A percentile compares a stretch with the other conserved stretches of the same genome.
Evolutionary conservation across 2,113 vertebrate genomes (phyloP).

Genomic region (Chaenocephalus aceratus): DNA sequence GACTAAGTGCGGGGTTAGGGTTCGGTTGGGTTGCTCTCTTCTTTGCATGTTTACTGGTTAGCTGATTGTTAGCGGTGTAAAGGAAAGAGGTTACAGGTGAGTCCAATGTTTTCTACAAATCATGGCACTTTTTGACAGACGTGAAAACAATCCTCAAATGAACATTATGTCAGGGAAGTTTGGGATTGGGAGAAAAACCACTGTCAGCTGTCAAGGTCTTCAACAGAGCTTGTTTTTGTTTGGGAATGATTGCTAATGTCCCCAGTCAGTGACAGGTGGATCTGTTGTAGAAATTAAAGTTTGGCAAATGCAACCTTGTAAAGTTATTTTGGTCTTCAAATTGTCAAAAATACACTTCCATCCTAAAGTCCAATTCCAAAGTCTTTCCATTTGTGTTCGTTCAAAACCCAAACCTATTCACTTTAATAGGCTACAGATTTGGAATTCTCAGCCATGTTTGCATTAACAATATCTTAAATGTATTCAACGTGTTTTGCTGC

Average conservation of each 20-base stretch:
- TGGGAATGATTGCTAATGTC: background rate
- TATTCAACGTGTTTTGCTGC: too few relatives aligned
- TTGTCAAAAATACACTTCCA: too few relatives aligned
- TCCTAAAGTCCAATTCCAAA: too few relatives aligned
- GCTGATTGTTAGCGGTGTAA: background rate
- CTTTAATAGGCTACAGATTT: too few relatives aligned
- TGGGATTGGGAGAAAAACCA: slow-evolving; percentile 1
- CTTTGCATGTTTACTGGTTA: slow-evolving; percentile 5
- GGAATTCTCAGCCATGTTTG: too few relatives aligned
- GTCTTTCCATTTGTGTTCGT: too few relatives aligned
- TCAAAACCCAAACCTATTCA: too few relatives aligned
- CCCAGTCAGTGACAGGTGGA: background rate
- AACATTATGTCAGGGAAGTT: slow-evolving; percentile 7
- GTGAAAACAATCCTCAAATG: background rate
- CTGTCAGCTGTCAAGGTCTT: slow-evolving; percentile 42
- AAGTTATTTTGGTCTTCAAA: background rate
- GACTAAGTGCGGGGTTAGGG: slow-evolving; percentile 43
- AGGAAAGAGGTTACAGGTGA: background rate
- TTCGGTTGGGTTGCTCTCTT: slow-evolving; percentile 7
- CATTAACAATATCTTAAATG: too few relatives aligned
- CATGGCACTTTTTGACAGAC: background rate
- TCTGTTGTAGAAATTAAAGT: background rate
- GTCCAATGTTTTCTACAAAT: background rate
- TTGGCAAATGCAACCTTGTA: background rate
- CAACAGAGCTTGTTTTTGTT: slow-evolving; percentile 38